Base-by-base conservation (phyloP, 2,888 invertebrate genomes). In the Halictus ligatus region DNA sequence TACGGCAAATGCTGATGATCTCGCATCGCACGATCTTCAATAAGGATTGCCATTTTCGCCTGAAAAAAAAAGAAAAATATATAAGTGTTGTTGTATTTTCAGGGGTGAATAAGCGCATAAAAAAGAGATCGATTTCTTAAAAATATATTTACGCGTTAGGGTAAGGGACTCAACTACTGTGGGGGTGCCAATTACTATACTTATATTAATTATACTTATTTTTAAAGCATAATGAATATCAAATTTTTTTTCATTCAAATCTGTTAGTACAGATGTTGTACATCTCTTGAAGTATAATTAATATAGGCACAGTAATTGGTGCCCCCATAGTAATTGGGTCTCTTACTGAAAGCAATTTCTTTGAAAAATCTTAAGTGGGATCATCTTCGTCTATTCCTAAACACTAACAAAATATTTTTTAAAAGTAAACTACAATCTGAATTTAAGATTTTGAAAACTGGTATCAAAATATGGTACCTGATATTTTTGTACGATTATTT, bases 11-110 rank as follows among this genome's bases (percentile, higher is more conserved):
- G 96, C 99, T 99, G 95, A 99, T 98, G 89, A 99, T 99, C 96
- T 99, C 99, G 95, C 99, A 99, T 92, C 98, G 97, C 46, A 99
- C 99, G 88, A 98, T 97, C 95, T 98, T 97, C 95, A 99, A 96
- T 82, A 99, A 96, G 77, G 96, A 97, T 95, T 99, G 99, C 97
- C 99, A 98, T 94, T 98, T 97, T 95, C 97, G 96, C 94, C 99
- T 99, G 78, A 29, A 87, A 86, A 85, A 54, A 69, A 80, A 48
- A 75, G n/a, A 46, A 54, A 69, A 69, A 35, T 18, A 40, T 54
- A 50, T 71, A 8, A 40, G 6, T 71, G 8, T 35, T 12, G 40
- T 43, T n/a, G 8, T 12, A 43, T 43, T n/a, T n/a, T n/a, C 40
- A 12, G 8, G 2, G 15, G 15, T 35, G 6, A 67, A 15, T 29